Evolutionary conservation across 2,797 vertebrate species (phyloP).

Genomic region (Chaenodraco wilsoni): DNA sequence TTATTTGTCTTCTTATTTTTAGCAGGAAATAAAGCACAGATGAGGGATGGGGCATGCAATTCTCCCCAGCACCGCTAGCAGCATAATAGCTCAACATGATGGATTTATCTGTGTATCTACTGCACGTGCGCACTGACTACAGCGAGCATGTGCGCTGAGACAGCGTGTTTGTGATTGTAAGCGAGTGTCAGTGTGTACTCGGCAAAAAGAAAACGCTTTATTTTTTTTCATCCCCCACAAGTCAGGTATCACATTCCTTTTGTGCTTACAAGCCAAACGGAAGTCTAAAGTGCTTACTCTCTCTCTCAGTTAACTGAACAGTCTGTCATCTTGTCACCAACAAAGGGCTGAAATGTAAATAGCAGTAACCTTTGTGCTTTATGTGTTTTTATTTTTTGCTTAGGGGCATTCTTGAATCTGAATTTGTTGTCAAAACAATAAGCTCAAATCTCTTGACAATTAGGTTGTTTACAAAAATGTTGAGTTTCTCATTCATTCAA

Average conservation of each 20-base stretch:
- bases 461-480: background rate
- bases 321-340: constrained; percentile 25
- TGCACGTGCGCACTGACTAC: constrained; percentile 50
- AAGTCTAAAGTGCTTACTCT: constrained; percentile 40
- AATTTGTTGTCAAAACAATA: no score
- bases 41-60: constrained; percentile 71
- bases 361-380: constrained; percentile 14
- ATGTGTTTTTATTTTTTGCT: no score
- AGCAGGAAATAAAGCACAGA: constrained; percentile 66
- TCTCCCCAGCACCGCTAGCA: constrained; percentile 64
- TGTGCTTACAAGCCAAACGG: constrained; percentile 40
- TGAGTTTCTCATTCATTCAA: background rate
- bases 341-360: constrained; percentile 26
- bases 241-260: constrained; percentile 50
- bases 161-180: constrained; percentile 35
- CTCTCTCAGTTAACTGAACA: constrained; percentile 50
- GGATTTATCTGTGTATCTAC: constrained; percentile 73
- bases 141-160: constrained; percentile 29
- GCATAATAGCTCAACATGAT: constrained; percentile 80
- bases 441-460: background rate
- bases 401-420: no score
- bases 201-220: constrained; percentile 53
- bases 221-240: constrained; percentile 38
- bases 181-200: constrained; percentile 49
- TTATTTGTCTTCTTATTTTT: constrained; percentile 77